Evolutionary conservation across 2,113 vertebrate genomes (phyloP), one percentile per base, ranked within the genome.

Genomic region (Odontophorus gujanensis): DNA sequence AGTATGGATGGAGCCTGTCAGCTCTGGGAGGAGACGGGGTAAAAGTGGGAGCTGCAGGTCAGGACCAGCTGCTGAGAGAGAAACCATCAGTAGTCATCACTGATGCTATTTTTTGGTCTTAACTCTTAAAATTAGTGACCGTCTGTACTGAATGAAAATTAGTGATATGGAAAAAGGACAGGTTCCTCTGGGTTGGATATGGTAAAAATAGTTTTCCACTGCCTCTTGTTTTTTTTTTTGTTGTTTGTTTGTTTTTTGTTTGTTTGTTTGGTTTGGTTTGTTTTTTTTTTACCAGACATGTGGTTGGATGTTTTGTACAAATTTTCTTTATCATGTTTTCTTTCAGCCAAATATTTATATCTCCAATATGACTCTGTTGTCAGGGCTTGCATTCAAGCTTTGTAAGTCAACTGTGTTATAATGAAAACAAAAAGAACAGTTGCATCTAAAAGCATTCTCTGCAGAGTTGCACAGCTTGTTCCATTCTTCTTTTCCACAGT

Each of bases 1-100:
- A 21, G 34, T 2, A 8, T 2, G 6, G 38, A 57, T 7, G 8
- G 34, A 19, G 36, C 3, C 47, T 50, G 57, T 30, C 0, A 0
- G 15, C 59, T 26, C 24, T 38, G 9, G 59, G 22, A 89, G 19
- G 25, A 79, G 20, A 61, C 9, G 19, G 2, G 20, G 34, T 72
- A 24, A 68, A 81, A 18, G 28, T 5, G 28, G 15, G 21, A 74
- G 43, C 50, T 83, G 38, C 53, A 74, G 15, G 9, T 45, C 59
- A 82, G 36, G 2, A 21, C 25, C 21, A 13, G 40, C 16, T 45
- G 61, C 34, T 30, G 20, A 43, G 45, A 12, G 22, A 51, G 38
- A n/a, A 40, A 38, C 17, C 45, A 53, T 77, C 55, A 78, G 22
- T 42, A 79, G 45, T 26, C n/a, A 59, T 26, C 21, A 38, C 32